Percentiles rank a stretch among this genome's conserved stretches.
phyloP scores from a whole-genome alignment of 30 jellyfish, hydroid and myxozoan genomes.

The Cassiopea andromeda region DNA sequence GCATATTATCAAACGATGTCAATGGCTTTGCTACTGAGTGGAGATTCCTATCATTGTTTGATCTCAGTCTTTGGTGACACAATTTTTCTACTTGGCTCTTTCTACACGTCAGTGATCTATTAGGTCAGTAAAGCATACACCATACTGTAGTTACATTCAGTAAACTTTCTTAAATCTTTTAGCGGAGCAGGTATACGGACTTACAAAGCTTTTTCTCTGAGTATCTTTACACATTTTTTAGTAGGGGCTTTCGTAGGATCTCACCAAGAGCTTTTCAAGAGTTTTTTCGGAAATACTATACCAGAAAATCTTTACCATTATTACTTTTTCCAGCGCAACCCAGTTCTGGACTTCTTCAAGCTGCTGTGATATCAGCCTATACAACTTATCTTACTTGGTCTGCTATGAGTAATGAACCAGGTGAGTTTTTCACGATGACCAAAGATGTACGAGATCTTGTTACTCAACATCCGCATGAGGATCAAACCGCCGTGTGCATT shows the following conservation, averaged over 20 bases:
- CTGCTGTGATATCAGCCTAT: constrained; percentile 86
- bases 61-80: too few species aligned
- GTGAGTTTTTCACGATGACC: not conserved
- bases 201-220: not conserved
- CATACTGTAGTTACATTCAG: not conserved
- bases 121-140: too few species aligned
- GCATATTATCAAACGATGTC: too few species aligned
- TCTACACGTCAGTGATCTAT: too few species aligned
- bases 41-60: too few species aligned
- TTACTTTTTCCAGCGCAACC: constrained; percentile 72
- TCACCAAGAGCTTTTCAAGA: not conserved
- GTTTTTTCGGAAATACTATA: not conserved
- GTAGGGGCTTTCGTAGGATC: not conserved
- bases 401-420: constrained; percentile 90
- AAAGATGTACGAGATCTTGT: too few species aligned
- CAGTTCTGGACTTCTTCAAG: constrained; percentile 90
- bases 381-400: constrained; percentile 86
- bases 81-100: too few species aligned
- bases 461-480: too few species aligned
- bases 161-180: not conserved
- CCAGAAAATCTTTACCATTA: not conserved
- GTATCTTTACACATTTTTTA: not conserved
- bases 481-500: too few species aligned
- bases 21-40: too few species aligned
- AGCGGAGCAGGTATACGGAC: not conserved